These are phyloP conservation scores for Papilio protenor DNA, from an alignment of 2,888 invertebrate genomes.

Conservation along the genomic window DNA sequence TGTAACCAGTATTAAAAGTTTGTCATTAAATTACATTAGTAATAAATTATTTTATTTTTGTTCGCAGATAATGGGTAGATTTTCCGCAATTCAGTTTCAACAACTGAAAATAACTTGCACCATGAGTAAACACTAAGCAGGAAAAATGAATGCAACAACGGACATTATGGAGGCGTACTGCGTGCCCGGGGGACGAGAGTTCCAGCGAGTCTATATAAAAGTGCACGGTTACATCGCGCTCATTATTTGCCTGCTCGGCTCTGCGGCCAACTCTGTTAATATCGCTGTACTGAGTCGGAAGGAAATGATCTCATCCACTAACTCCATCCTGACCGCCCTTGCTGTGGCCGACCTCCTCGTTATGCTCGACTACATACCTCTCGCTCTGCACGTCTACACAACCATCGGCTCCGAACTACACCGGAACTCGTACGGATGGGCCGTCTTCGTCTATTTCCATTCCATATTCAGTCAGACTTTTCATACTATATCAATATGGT, in stretches of 20 bases:
- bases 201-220: conserved; percentile 86
- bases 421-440: conserved; percentile 88
- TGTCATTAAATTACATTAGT: background rate
- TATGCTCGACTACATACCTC: conserved; percentile 97
- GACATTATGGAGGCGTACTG: conserved; percentile 70
- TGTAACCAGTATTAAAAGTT: background rate
- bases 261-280: conserved; percentile 94
- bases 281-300: conserved; percentile 94
- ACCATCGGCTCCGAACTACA: conserved; percentile 79
- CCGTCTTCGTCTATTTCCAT: conserved; percentile 93
- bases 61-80: conserved; percentile 30
- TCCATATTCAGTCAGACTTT: conserved; percentile 94
- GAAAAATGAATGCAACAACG: conserved; percentile 25
- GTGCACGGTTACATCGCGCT: conserved; percentile 94
- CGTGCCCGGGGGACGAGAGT: conserved; percentile 82
- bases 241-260: conserved; percentile 94
- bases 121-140: background rate
- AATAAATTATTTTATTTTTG: conserved; percentile 5
- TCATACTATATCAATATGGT: conserved; percentile 96
- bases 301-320: conserved; percentile 96
- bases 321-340: conserved; percentile 95
- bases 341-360: conserved; percentile 96
- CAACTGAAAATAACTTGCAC: background rate
- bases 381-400: conserved; percentile 91
- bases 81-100: background rate